These are phyloP conservation scores for Psittacara wagleri DNA, from an alignment of 2,113 vertebrate species.

Conservation along the genomic window DNA sequence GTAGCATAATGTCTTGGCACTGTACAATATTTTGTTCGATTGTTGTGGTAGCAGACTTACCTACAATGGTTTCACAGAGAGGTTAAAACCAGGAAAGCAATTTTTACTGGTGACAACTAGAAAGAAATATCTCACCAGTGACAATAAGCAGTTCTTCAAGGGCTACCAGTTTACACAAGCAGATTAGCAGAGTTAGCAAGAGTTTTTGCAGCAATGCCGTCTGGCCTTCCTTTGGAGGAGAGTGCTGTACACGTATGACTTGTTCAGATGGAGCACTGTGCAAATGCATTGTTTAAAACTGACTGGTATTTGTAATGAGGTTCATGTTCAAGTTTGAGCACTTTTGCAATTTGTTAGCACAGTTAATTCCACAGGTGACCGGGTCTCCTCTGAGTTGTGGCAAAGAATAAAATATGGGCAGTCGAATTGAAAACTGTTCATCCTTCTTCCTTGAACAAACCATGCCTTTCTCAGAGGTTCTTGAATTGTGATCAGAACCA, in stretches of 20 bases:
- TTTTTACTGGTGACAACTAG: neutral
- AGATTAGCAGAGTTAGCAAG: neutral
- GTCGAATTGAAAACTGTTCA: neutral
- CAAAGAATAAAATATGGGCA: neutral
- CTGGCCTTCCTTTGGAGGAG: neutral
- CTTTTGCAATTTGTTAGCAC: neutral
- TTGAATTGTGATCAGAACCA: neutral
- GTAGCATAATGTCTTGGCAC: neutral
- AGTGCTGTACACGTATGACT: neutral
- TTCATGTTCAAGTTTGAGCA: neutral
- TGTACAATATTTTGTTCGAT: neutral
- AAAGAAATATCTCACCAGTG: neutral
- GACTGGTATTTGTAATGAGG: neutral
- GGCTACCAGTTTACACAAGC: neutral
- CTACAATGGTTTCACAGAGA: neutral
- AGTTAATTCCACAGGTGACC: neutral
- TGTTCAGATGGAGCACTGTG: neutral
- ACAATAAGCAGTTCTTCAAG: neutral
- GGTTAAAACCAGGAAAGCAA: neutral
- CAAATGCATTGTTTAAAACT: neutral
- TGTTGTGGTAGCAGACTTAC: conserved; percentile 24
- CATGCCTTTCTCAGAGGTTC: neutral
- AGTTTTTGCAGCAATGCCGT: neutral
- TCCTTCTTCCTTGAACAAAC: neutral
- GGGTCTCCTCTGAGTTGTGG: neutral